Percentiles rank a stretch among this genome's conserved stretches.
phyloP scores from a whole-genome alignment of 2,797 vertebrate genomes.

The Channallabes apus region DNA sequence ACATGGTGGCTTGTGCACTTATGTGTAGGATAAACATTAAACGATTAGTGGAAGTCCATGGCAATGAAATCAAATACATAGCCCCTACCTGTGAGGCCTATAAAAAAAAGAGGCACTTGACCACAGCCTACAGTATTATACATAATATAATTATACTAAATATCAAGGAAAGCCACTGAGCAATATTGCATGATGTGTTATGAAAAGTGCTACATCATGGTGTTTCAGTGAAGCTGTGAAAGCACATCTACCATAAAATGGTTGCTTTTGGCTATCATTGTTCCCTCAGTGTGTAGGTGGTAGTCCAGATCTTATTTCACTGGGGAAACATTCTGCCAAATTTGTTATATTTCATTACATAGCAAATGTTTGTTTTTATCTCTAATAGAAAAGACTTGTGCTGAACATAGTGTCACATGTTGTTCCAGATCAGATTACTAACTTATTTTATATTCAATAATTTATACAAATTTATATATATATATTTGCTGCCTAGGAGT shows the following conservation, averaged over 20 bases:
- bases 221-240: constrained; percentile 42
- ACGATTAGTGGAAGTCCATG: constrained; percentile 58
- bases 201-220: constrained; percentile 54
- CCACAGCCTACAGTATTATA: constrained; percentile 54
- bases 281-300: constrained; percentile 11
- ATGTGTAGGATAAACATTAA: constrained; percentile 63
- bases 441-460: constrained; percentile 17
- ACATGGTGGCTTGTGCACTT: constrained; percentile 57
- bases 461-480: constrained; percentile 4
- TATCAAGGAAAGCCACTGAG: constrained; percentile 35
- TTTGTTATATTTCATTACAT: constrained; percentile 37
- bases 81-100: constrained; percentile 58
- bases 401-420: constrained; percentile 16
- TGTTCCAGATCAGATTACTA: constrained; percentile 40
- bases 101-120: constrained; percentile 55
- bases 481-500: constrained; percentile 32
- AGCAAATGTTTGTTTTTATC: constrained; percentile 34
- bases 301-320: not conserved
- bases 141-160: constrained; percentile 34
- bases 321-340: constrained; percentile 20
- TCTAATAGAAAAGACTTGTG: not conserved
- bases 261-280: constrained; percentile 11
- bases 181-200: constrained; percentile 52
- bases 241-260: constrained; percentile 39
- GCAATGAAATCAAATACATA: constrained; percentile 61